Percentiles rank a stretch among this genome's conserved stretches.
Conservation (phyloP, 2,888 invertebrate species). For the Hemistola chrysoprasaria region DNA sequence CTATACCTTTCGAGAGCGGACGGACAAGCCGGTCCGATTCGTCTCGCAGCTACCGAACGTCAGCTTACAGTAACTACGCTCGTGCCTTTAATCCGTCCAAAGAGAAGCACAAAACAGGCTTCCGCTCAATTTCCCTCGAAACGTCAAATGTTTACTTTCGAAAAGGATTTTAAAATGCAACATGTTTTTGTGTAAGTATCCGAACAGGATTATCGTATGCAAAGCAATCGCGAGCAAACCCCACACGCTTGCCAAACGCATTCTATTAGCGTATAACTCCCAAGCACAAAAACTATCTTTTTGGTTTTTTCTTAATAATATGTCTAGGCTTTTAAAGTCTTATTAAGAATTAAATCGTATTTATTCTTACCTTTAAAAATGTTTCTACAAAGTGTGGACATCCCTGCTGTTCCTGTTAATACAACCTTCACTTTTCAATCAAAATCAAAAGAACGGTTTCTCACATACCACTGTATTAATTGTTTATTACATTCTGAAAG, state of each 20-base stretch:
- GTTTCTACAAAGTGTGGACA: too few relatives aligned
- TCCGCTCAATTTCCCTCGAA: slow-evolving; percentile 73
- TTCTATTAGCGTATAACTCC: too few relatives aligned
- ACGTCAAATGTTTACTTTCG: slow-evolving; percentile 77
- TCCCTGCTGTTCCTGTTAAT: too few relatives aligned
- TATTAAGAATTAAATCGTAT: too few relatives aligned
- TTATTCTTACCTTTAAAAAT: too few relatives aligned
- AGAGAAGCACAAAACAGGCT: slow-evolving; percentile 56
- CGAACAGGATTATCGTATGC: slow-evolving; percentile 69
- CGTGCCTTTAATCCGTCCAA: slow-evolving; percentile 36
- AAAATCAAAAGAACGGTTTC: too few relatives aligned
- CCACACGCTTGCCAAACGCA: slow-evolving; percentile 37
- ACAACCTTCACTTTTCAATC: too few relatives aligned
- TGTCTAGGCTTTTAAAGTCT: too few relatives aligned
- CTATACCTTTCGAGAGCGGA: slow-evolving; percentile 52
- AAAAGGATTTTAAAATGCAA: slow-evolving; percentile 79
- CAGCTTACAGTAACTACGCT: slow-evolving; percentile 48
- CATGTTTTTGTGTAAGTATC: slow-evolving; percentile 65
- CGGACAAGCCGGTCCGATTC: slow-evolving; percentile 38
- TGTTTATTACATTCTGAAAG: too few relatives aligned
- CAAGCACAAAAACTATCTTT: too few relatives aligned
- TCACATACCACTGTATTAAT: too few relatives aligned
- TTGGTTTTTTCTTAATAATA: too few relatives aligned
- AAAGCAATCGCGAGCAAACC: slow-evolving; percentile 50
- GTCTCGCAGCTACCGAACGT: slow-evolving; percentile 48